A percentile compares a stretch with the other conserved stretches of the same genome.
phyloP scores from a whole-genome alignment of 2,888 invertebrate genomes.

The Pemphredon lugubris region DNA sequence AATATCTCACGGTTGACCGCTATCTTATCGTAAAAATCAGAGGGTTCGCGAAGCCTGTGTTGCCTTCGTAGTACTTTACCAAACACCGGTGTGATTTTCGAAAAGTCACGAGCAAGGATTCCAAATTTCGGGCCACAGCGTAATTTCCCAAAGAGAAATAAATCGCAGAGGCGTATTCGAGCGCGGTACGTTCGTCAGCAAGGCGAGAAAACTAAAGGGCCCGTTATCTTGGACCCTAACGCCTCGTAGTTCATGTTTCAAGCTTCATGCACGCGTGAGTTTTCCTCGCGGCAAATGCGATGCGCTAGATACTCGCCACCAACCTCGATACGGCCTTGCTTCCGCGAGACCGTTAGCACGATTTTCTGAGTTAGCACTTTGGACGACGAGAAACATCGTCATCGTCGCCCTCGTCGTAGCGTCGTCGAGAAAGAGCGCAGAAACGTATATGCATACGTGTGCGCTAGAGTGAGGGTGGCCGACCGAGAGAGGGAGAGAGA shows the following conservation, averaged over 20 bases:
- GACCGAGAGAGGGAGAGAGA: not conserved
- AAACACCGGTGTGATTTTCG: too few relatives aligned
- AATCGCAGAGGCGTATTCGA: too few relatives aligned
- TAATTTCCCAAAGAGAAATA: too few relatives aligned
- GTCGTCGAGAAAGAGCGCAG: not conserved
- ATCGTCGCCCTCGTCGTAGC: slow-evolving; percentile 2
- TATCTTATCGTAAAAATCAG: slow-evolving; percentile 10
- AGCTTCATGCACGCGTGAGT: slow-evolving; percentile 21
- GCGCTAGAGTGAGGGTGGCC: slow-evolving; percentile 3
- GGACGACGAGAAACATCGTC: slow-evolving; percentile 39
- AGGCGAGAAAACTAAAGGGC: too few relatives aligned
- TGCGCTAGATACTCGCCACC: slow-evolving; percentile 20
- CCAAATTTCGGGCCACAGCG: too few relatives aligned
- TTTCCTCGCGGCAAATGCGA: not conserved
- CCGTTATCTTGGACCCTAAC: too few relatives aligned
- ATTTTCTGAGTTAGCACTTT: slow-evolving; percentile 33
- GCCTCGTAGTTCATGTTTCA: slow-evolving; percentile 10
- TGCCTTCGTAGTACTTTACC: too few relatives aligned
- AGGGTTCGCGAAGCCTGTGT: too few relatives aligned
- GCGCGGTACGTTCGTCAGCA: too few relatives aligned
- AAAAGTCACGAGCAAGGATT: too few relatives aligned
- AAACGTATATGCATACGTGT: not conserved
- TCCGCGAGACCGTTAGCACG: slow-evolving; percentile 40
- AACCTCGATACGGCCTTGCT: slow-evolving; percentile 10
- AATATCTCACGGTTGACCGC: slow-evolving; percentile 15